These are phyloP conservation scores for Allolobophora icterica DNA, from an alignment of 2,888 invertebrate genomes.

Conservation along the genomic window DNA sequence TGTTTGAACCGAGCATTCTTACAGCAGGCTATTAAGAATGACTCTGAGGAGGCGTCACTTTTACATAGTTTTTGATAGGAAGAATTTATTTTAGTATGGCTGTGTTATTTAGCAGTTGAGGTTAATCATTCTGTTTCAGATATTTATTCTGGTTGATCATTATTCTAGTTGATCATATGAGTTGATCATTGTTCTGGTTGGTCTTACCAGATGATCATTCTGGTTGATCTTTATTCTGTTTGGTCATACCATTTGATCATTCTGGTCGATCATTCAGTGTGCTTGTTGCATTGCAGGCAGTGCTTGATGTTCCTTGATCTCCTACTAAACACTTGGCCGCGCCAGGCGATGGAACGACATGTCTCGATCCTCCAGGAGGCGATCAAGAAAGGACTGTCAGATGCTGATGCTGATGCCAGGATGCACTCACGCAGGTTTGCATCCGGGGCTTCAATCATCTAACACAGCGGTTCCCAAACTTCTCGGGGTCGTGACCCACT, in stretches of 20 bases:
- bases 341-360: constrained; percentile 81
- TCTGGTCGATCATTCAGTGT: neutral
- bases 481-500: no score
- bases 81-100: no score
- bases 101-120: neutral
- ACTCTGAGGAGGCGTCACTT: no score
- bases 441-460: neutral
- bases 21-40: no score
- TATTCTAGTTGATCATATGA: neutral
- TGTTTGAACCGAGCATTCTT: no score
- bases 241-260: neutral
- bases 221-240: neutral
- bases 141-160: neutral
- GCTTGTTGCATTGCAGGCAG: constrained; percentile 53
- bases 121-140: neutral
- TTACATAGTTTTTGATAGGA: no score
- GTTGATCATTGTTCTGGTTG: no score
- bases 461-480: no score
- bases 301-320: constrained; percentile 83
- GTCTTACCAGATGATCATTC: no score
- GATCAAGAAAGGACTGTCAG: constrained; percentile 80
- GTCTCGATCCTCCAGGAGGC: constrained; percentile 80
- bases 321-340: constrained; percentile 84
- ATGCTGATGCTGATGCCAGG: constrained; percentile 90
- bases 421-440: constrained; percentile 76